These are phyloP conservation scores for Scophthalmus maximus DNA, from an alignment of 2,113 vertebrate genomes.

Conservation along the genomic window DNA sequence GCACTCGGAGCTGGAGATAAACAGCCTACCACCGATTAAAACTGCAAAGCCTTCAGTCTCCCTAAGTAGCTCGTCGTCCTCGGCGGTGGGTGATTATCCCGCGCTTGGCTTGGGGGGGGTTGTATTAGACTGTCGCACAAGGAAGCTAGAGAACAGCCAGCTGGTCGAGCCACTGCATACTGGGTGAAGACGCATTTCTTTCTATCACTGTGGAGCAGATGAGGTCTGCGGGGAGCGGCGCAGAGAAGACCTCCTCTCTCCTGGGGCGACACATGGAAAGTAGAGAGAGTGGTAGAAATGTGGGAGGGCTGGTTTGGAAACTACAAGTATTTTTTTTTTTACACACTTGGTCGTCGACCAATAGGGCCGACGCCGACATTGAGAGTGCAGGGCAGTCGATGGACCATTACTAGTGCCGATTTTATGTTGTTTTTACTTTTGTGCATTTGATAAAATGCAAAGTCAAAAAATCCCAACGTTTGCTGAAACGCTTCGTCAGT, in stretches of 20 bases:
- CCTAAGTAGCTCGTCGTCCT: slow-evolving; percentile 73
- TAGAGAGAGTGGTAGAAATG: not conserved
- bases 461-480: too few relatives aligned
- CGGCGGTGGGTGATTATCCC: slow-evolving; percentile 60
- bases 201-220: slow-evolving; percentile 49
- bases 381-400: not conserved
- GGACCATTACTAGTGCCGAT: not conserved
- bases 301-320: not conserved
- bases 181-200: slow-evolving; percentile 56
- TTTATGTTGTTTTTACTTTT: not conserved
- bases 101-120: slow-evolving; percentile 46
- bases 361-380: not conserved
- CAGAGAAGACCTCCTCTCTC: slow-evolving; percentile 13
- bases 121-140: slow-evolving; percentile 53
- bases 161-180: slow-evolving; percentile 56
- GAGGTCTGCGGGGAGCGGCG: slow-evolving; percentile 31
- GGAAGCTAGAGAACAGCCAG: slow-evolving; percentile 72
- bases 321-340: not conserved
- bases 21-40: slow-evolving; percentile 66
- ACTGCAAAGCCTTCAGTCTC: slow-evolving; percentile 63
- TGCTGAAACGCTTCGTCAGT: too few relatives aligned
- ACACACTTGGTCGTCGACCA: not conserved
- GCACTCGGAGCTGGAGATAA: slow-evolving; percentile 43
- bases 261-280: slow-evolving; percentile 8
- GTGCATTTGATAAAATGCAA: not conserved